Conservation (phyloP, 2,888 invertebrate genomes). For the Alloscopus bannaensis region DNA sequence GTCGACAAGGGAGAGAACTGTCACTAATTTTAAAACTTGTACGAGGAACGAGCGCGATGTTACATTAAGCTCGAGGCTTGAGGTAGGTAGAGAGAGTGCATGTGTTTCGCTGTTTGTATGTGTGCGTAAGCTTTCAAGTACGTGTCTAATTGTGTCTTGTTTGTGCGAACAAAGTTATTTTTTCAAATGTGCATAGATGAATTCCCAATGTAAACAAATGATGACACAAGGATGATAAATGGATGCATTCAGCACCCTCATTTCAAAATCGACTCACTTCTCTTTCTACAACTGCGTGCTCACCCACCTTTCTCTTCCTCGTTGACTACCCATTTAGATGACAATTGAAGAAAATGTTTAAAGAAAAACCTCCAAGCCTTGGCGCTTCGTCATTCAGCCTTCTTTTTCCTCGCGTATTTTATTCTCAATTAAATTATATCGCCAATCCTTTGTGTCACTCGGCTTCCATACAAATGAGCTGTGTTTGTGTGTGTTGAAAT, state of each 20-base stretch:
- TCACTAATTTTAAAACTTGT: slow-evolving; percentile 30
- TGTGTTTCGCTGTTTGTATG: too few species aligned
- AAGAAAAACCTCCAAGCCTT: too few species aligned
- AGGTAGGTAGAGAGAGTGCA: too few species aligned
- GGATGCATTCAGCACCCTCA: slow-evolving; percentile 42
- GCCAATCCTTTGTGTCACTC: not conserved
- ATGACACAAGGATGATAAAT: slow-evolving; percentile 62
- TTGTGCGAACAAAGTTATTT: too few species aligned
- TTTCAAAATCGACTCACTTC: slow-evolving; percentile 34
- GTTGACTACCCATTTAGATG: slow-evolving; percentile 38
- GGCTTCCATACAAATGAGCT: not conserved
- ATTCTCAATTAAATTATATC: slow-evolving; percentile 20
- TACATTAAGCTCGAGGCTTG: too few species aligned
- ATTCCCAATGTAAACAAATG: slow-evolving; percentile 46
- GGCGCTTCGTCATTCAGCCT: slow-evolving; percentile 6
- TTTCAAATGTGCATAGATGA: too few species aligned
- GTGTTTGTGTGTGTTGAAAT: too few species aligned
- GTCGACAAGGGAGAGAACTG: slow-evolving; percentile 58
- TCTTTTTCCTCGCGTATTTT: too few species aligned
- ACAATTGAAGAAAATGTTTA: slow-evolving; percentile 1
- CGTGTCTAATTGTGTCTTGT: too few species aligned
- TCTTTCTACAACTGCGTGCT: slow-evolving; percentile 16
- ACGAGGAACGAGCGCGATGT: too few species aligned
- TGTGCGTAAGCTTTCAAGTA: too few species aligned
- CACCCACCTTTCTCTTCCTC: slow-evolving; percentile 57